Percentiles rank a stretch among this genome's conserved stretches.
Evolutionary conservation across 1,140 invertebrate genomes (phyloP).

Genomic region (Calycopis cecrops): DNA sequence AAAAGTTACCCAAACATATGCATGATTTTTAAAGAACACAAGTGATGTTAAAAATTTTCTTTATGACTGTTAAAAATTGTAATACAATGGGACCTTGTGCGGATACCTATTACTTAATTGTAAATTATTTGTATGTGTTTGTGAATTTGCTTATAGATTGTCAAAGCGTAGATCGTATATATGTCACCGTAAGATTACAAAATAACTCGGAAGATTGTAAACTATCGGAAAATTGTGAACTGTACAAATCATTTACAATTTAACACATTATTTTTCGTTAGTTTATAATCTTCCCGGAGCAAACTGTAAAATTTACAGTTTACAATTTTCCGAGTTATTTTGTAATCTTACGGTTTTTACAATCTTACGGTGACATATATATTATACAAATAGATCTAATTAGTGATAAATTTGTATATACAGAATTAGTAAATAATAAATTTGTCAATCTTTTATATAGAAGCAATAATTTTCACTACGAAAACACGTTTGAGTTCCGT

Average conservation of each 20-base stretch:
- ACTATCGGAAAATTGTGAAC: too few species aligned
- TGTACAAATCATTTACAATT: too few species aligned
- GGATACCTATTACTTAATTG: slow-evolving; percentile 24
- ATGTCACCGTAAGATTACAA: too few species aligned
- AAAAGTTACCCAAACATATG: too few species aligned
- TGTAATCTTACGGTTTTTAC: too few species aligned
- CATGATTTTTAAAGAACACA: neutral
- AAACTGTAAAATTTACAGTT: too few species aligned
- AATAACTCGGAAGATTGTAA: too few species aligned
- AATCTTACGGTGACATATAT: too few species aligned
- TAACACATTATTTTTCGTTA: too few species aligned
- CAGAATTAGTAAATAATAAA: slow-evolving; percentile 39
- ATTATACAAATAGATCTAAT: slow-evolving; percentile 37
- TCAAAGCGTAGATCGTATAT: slow-evolving; percentile 17
- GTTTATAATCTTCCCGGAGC: too few species aligned
- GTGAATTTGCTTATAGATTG: slow-evolving; percentile 39
- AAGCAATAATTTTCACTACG: slow-evolving; percentile 32
- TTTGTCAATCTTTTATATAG: slow-evolving; percentile 41
- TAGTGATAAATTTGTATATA: slow-evolving; percentile 65
- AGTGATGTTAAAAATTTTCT: neutral
- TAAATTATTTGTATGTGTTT: slow-evolving; percentile 36
- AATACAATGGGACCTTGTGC: slow-evolving; percentile 13
- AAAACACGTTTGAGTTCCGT: slow-evolving; percentile 40
- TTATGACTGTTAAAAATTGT: neutral
- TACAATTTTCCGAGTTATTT: too few species aligned